Base-by-base conservation (phyloP, 2,888 invertebrate species). In the Pterostichus niger region DNA sequence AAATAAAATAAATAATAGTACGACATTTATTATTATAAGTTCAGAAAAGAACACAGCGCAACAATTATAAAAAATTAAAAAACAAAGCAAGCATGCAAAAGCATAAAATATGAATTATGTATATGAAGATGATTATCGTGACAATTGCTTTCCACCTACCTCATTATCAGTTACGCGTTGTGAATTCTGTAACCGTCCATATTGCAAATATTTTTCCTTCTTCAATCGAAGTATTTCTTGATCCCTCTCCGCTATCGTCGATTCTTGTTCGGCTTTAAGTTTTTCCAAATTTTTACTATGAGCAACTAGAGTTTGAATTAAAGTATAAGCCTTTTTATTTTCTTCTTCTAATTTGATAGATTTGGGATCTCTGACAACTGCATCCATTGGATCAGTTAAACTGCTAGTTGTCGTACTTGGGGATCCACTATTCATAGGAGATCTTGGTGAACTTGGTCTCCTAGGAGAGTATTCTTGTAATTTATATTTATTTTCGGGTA, bases 321-420 rank as follows among this genome's bases (percentile, higher is more conserved):
- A 89, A 82, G 89, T 88, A 84, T 89, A 90, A 5, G 90, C 89
- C 85, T 90, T 90, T 59, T 88, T 84, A 84, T 90, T 89, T 79
- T 90, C 89, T 61, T 88, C 87, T 85, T 89, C 89, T 24, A 90
- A 85, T 84, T 89, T 89, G 24, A 86, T 84, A 33, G 89, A 87
- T 84, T 88, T 88, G 61, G 87, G 85, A 64, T 86, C 82, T 61
- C 59, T 82, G 35, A 6, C 40, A 40, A 9, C 31, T 15, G 40
- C 2, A 1, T 71, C 68, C 6, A 15, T 10, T 0, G 31, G 24
- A 11, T 71, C 68, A 44, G 10, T 17, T 44, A 46, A 15, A n/a
- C 40, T 40, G 40, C 68, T 44, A 11, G 44, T 44, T 15, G 68
- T 40, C 13, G 68, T 17, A 24, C 40, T 17, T 15, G 44, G 44